These are phyloP conservation scores for Eira barbara DNA, from an alignment of 2,113 vertebrate species.

Conservation along the genomic window DNA sequence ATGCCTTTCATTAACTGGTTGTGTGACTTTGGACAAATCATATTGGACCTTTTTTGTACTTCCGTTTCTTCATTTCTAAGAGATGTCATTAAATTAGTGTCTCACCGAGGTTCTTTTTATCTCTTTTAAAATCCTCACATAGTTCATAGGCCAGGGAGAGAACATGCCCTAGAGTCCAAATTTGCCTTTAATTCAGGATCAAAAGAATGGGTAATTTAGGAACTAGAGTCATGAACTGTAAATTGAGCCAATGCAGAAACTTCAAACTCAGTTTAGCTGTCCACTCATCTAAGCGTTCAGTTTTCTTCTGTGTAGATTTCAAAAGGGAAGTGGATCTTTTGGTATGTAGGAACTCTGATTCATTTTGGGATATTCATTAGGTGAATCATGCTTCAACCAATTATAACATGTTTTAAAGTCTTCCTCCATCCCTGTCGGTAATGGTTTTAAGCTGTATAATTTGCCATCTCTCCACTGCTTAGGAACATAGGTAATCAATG, in stretches of 20 bases:
- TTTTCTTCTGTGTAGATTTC: conserved; percentile 49
- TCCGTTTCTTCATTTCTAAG: conserved; percentile 40
- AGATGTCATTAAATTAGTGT: conserved; percentile 7
- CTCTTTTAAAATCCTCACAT: background rate
- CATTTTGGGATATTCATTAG: conserved; percentile 33
- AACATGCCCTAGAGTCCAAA: background rate
- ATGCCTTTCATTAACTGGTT: background rate
- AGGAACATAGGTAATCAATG: conserved; percentile 59
- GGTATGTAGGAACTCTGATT: background rate
- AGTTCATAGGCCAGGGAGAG: background rate
- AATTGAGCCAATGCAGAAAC: conserved; percentile 2
- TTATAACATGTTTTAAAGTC: conserved; percentile 38
- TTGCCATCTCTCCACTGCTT: conserved; percentile 46
- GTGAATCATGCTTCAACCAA: conserved; percentile 3
- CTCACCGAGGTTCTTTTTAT: background rate
- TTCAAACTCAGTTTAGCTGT: background rate
- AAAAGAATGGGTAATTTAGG: conserved; percentile 47
- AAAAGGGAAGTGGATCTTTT: conserved; percentile 16
- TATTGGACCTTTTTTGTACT: background rate
- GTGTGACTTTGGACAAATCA: background rate
- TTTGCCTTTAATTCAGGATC: conserved; percentile 32
- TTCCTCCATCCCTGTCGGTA: conserved; percentile 34
- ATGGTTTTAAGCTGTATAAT: conserved; percentile 54
- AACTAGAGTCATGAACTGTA: background rate
- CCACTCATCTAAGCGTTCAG: background rate